Percentiles rank a stretch among this genome's conserved stretches.
Conservation (phyloP, 2,888 invertebrate genomes). For the Clunio marinus region DNA sequence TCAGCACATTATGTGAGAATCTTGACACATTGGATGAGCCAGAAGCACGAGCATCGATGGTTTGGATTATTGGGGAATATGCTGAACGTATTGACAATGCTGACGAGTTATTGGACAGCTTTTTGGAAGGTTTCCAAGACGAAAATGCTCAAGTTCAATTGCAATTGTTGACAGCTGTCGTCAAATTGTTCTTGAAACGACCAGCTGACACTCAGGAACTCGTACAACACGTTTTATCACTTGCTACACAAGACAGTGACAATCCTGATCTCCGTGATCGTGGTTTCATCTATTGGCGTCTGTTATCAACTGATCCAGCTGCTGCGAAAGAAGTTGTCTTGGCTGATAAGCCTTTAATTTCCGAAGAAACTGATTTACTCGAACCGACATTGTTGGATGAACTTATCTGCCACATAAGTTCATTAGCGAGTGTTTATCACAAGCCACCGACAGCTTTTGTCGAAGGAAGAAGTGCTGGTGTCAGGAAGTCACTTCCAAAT, state of each 20-base stretch:
- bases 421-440: constrained; percentile 96
- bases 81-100: constrained; percentile 99
- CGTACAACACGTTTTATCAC: constrained; percentile 90
- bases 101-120: constrained; percentile 94
- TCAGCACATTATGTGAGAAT: constrained; percentile 98
- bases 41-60: constrained; percentile 98
- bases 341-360: constrained; percentile 97
- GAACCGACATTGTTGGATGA: constrained; percentile 97
- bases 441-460: constrained; percentile 99
- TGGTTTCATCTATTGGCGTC: constrained; percentile 98
- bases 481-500: constrained; percentile 75
- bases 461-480: constrained; percentile 76
- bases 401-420: constrained; percentile 97
- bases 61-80: constrained; percentile 93
- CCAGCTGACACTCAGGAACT: constrained; percentile 98
- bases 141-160: constrained; percentile 96
- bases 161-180: constrained; percentile 95
- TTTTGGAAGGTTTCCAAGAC: constrained; percentile 96
- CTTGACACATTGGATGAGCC: constrained; percentile 98
- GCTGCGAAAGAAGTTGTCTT: constrained; percentile 99
- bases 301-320: constrained; percentile 96
- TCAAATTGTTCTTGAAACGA: constrained; percentile 95
- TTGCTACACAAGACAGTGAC: constrained; percentile 90
- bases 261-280: constrained; percentile 98
- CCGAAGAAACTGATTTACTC: constrained; percentile 96